phyloP scores from a whole-genome alignment of 2,888 invertebrate genomes.

The Pammene fasciana region DNA sequence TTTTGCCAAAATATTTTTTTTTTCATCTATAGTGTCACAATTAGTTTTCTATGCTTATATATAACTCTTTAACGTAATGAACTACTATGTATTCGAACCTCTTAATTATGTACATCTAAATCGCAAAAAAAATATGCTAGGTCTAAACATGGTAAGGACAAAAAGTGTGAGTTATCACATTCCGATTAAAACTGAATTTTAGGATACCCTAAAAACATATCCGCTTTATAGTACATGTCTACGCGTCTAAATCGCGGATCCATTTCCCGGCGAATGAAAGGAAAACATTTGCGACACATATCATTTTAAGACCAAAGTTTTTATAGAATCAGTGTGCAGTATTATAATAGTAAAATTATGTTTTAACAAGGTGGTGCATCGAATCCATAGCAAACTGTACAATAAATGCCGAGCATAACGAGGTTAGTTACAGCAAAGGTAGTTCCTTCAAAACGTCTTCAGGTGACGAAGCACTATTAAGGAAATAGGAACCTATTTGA shows the following conservation, averaged over 20 bases:
- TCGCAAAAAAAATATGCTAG: too few relatives aligned
- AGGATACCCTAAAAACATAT: slow-evolving; percentile 7
- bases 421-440: slow-evolving; percentile 4
- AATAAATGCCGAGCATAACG: background rate
- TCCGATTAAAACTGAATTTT: too few relatives aligned
- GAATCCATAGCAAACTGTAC: background rate
- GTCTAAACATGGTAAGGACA: too few relatives aligned
- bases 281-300: slow-evolving; percentile 24
- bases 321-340: background rate
- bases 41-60: too few relatives aligned
- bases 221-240: background rate
- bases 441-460: background rate
- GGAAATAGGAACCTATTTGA: slow-evolving; percentile 9
- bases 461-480: slow-evolving; percentile 8
- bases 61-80: too few relatives aligned
- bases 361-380: background rate
- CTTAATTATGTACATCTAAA: too few relatives aligned
- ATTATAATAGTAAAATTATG: background rate
- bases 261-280: slow-evolving; percentile 21
- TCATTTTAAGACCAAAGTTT: background rate
- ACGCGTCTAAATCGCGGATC: background rate
- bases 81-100: too few relatives aligned
- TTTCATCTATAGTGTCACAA: too few relatives aligned
- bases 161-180: too few relatives aligned
- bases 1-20: too few relatives aligned